Conservation (phyloP, 2,797 vertebrate genomes). For the Notoglanidium macrostoma region DNA sequence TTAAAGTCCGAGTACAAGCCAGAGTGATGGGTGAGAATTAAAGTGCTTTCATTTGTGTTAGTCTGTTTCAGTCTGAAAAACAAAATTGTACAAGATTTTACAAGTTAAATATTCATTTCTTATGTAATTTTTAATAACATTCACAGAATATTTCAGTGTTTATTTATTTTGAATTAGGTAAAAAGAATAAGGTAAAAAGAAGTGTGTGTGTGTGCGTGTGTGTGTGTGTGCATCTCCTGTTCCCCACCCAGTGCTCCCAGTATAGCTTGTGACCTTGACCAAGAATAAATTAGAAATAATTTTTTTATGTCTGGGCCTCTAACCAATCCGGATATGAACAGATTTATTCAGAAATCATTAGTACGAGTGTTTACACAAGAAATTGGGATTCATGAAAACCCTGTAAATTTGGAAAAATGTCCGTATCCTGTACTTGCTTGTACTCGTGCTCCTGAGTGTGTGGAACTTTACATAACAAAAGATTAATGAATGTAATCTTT, state of each 20-base stretch:
- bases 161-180: too few species aligned
- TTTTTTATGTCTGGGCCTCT: background rate
- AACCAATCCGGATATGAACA: background rate
- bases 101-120: background rate
- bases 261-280: background rate
- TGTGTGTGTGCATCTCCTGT: background rate
- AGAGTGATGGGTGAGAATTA: conserved; percentile 82
- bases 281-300: background rate
- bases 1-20: conserved; percentile 82
- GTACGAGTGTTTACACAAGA: background rate
- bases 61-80: background rate
- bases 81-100: background rate
- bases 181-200: background rate
- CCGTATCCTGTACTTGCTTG: background rate
- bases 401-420: too few species aligned
- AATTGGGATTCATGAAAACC: background rate
- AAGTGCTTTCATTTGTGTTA: background rate
- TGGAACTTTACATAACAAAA: background rate
- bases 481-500: background rate
- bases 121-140: background rate
- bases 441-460: background rate
- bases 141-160: background rate
- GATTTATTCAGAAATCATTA: background rate
- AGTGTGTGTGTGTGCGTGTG: background rate
- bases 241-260: background rate